Conservation (phyloP, 2,113 vertebrate genomes). For the Pogonocichla stellata region DNA sequence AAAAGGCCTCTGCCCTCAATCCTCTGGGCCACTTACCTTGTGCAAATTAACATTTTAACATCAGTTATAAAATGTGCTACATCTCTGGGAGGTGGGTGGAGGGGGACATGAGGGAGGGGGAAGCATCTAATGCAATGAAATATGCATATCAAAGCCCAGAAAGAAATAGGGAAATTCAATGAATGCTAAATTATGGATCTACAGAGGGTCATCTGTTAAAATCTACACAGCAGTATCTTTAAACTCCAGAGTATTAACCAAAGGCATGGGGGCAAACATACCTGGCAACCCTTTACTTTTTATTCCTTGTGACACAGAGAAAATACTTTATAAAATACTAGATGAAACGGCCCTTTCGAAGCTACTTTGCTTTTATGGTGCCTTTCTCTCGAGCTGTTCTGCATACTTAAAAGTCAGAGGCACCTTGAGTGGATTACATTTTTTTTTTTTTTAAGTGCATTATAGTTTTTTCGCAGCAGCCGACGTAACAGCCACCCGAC, state of each 20-base stretch:
- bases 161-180: conserved; percentile 60
- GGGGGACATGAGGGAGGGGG: conserved; percentile 29
- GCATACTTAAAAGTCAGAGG: conserved; percentile 78
- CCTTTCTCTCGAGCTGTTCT: conserved; percentile 66
- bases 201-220: conserved; percentile 62
- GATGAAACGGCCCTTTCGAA: conserved; percentile 74
- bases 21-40: conserved; percentile 65
- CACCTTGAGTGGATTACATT: conserved; percentile 68
- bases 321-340: conserved; percentile 72
- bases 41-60: conserved; percentile 76
- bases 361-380: conserved; percentile 62
- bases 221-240: conserved; percentile 50
- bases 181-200: conserved; percentile 74
- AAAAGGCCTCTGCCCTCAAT: conserved; percentile 62
- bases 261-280: conserved; percentile 62
- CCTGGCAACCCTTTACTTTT: conserved; percentile 67
- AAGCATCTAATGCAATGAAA: conserved; percentile 63
- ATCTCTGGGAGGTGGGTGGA: conserved; percentile 46
- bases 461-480: conserved; percentile 29
- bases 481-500: conserved; percentile 39
- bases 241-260: conserved; percentile 73
- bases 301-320: conserved; percentile 60
- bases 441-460: conserved; percentile 41
- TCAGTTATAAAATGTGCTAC: conserved; percentile 69
- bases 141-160: conserved; percentile 75